These are phyloP conservation scores for Desmodus rotundus DNA, from an alignment of 2,113 vertebrate species.

Conservation along the genomic window DNA sequence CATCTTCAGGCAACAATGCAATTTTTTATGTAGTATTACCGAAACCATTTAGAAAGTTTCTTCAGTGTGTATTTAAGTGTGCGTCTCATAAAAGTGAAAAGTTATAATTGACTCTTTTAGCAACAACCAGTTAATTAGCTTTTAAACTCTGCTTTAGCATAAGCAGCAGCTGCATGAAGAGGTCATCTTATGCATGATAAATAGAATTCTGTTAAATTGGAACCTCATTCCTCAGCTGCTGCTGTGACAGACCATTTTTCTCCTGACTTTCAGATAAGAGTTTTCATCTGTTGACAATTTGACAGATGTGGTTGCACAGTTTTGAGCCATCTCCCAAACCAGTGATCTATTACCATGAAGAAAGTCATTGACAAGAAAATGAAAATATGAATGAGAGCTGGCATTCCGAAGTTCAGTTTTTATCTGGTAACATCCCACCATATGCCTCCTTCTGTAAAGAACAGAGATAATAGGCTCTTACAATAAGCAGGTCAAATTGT, in stretches of 20 bases:
- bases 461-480: background rate
- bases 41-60: background rate
- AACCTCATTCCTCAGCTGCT: background rate
- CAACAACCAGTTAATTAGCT: background rate
- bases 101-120: background rate
- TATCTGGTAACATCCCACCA: background rate
- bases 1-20: background rate
- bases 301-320: conserved; percentile 31
- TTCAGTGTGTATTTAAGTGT: background rate
- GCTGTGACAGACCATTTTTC: background rate
- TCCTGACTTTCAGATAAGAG: background rate
- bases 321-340: background rate
- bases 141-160: background rate
- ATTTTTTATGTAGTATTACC: background rate
- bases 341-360: background rate
- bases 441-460: background rate
- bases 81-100: background rate
- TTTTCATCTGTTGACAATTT: conserved; percentile 50
- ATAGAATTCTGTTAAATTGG: background rate
- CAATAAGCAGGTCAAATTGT: conserved; percentile 27
- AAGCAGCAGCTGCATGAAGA: background rate
- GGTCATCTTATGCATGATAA: background rate
- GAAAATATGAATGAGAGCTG: background rate
- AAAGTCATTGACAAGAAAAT: conserved; percentile 52
- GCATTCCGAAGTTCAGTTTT: background rate